These are phyloP conservation scores for Taenioides sp. DNA, from an alignment of 2,797 vertebrate genomes.

Conservation along the genomic window DNA sequence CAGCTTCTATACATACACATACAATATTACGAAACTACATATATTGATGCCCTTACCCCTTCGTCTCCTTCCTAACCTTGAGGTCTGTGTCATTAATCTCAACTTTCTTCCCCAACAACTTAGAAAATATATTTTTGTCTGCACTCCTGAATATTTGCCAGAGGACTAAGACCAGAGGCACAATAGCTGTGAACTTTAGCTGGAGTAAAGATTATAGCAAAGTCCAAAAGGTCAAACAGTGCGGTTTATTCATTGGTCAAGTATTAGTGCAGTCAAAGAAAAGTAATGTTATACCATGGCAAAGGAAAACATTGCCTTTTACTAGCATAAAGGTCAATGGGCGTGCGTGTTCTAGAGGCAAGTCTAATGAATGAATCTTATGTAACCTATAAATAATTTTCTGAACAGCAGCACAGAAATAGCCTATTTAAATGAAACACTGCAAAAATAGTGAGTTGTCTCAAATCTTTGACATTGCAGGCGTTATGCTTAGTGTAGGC, in stretches of 20 bases:
- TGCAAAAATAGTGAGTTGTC: background rate
- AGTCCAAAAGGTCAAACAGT: slow-evolving; percentile 71
- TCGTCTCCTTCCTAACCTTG: slow-evolving; percentile 39
- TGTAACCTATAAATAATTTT: background rate
- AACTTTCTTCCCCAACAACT: background rate
- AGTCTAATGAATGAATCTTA: background rate
- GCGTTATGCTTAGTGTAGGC: background rate
- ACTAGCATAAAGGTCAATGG: background rate
- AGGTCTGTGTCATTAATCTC: slow-evolving; percentile 46
- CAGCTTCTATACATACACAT: background rate
- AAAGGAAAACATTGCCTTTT: slow-evolving; percentile 1
- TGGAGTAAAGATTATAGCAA: slow-evolving; percentile 56
- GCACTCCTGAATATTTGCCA: slow-evolving; percentile 12
- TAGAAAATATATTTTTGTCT: slow-evolving; percentile 1
- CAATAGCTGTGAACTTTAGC: slow-evolving; percentile 62
- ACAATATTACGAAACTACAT: background rate
- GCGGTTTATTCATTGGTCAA: slow-evolving; percentile 1
- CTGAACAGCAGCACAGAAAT: background rate
- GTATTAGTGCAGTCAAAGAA: slow-evolving; percentile 1
- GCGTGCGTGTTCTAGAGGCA: background rate
- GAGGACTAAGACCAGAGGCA: slow-evolving; percentile 36
- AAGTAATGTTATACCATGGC: background rate
- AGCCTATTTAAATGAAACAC: background rate
- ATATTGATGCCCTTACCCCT: slow-evolving; percentile 54
- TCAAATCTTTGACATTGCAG: background rate